phyloP scores from a whole-genome alignment of 2,888 invertebrate genomes.

The Dasysyrphus albostriatus region DNA sequence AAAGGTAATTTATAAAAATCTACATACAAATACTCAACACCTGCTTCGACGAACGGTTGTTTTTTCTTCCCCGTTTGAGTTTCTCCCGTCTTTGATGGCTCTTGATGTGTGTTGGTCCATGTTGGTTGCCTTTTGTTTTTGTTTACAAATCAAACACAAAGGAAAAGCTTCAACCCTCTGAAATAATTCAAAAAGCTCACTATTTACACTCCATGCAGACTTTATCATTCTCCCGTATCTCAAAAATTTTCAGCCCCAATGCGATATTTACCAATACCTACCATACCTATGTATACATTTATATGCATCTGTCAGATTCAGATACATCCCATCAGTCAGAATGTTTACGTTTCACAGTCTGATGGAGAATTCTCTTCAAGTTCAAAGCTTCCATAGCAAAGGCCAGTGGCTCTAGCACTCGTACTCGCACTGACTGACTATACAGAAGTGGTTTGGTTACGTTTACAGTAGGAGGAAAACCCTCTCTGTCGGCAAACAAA shows the following conservation, averaged over 20 bases:
- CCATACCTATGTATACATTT: too few relatives aligned
- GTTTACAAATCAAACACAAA: conserved; percentile 62
- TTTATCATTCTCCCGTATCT: not conserved
- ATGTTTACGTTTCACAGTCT: conserved; percentile 33
- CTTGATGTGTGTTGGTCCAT: not conserved
- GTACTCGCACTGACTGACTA: not conserved
- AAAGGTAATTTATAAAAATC: conserved; percentile 24
- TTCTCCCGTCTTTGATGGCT: not conserved
- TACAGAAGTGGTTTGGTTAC: conserved; percentile 3
- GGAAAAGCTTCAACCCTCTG: conserved; percentile 57
- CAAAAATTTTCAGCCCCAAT: conserved; percentile 18
- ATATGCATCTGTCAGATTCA: conserved; percentile 39
- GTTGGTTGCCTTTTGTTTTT: conserved; percentile 28
- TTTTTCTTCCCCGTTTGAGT: not conserved
- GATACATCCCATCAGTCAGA: conserved; percentile 21
- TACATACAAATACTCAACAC: conserved; percentile 65
- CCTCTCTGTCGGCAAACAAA: conserved; percentile 66
- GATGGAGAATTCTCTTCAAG: conserved; percentile 63
- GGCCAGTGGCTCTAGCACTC: conserved; percentile 28
- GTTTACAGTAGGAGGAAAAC: conserved; percentile 51
- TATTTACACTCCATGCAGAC: conserved; percentile 47
- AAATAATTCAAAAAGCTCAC: not conserved
- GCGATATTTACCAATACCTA: too few relatives aligned
- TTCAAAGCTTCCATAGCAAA: conserved; percentile 71
- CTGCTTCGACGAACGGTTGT: conserved; percentile 31